These are phyloP conservation scores for Drosophila tsacasi DNA, from an alignment of 1,140 invertebrate genomes.

Conservation along the genomic window DNA sequence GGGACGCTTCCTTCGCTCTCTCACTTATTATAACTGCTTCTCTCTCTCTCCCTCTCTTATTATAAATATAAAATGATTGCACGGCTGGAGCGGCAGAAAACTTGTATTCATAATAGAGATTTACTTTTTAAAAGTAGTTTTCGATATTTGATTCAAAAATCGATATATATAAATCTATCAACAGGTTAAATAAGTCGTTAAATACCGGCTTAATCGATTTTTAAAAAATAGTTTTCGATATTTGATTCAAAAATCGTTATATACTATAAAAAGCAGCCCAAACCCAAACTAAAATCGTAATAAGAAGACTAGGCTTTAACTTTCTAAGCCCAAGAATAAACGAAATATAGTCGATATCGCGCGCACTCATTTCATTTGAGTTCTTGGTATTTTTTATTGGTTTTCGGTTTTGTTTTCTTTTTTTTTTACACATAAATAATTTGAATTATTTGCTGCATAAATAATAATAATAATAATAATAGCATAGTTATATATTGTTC, in stretches of 20 bases:
- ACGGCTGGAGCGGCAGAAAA: too few species aligned
- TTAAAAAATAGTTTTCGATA: too few species aligned
- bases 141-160: too few species aligned
- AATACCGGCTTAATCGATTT: too few species aligned
- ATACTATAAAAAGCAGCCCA: not conserved
- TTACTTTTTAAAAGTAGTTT: not conserved
- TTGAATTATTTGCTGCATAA: constrained; percentile 72
- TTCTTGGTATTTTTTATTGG: constrained; percentile 70
- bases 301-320: not conserved
- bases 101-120: too few species aligned
- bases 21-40: too few species aligned
- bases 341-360: constrained; percentile 10
- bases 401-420: constrained; percentile 32
- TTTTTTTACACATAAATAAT: constrained; percentile 73
- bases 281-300: not conserved
- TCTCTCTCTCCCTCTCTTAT: too few species aligned
- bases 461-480: constrained; percentile 73
- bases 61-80: too few species aligned
- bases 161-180: too few species aligned
- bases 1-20: too few species aligned
- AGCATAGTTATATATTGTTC: constrained; percentile 51
- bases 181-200: too few species aligned
- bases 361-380: constrained; percentile 25
- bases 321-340: constrained; percentile 12
- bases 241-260: too few species aligned